Conservation (phyloP, 2,888 invertebrate species). For the Meiosimyza decipiens region DNA sequence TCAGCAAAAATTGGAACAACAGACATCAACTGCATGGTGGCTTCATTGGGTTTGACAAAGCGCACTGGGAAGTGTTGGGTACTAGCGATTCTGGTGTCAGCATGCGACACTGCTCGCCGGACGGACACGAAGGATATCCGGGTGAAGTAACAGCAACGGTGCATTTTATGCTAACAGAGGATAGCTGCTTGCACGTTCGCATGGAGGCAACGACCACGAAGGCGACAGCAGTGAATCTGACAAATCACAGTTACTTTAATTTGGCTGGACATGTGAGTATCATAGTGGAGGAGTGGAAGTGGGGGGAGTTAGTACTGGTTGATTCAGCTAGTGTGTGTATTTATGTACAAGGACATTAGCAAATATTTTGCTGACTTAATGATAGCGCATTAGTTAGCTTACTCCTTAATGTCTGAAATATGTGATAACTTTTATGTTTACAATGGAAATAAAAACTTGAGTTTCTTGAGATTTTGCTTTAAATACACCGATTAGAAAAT, state of each 20-base stretch:
- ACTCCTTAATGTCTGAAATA: too few relatives aligned
- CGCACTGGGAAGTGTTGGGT: constrained; percentile 72
- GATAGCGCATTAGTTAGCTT: not conserved
- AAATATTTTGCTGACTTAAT: not conserved
- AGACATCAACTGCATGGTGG: constrained; percentile 87
- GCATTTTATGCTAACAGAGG: constrained; percentile 76
- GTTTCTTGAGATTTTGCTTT: too few relatives aligned
- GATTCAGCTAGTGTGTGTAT: too few relatives aligned
- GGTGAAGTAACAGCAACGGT: constrained; percentile 81
- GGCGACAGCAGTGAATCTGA: constrained; percentile 86
- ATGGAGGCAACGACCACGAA: constrained; percentile 82
- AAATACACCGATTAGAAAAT: too few relatives aligned
- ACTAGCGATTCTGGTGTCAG: constrained; percentile 68
- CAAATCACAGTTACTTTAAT: constrained; percentile 92
- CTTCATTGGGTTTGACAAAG: constrained; percentile 83
- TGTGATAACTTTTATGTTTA: too few relatives aligned
- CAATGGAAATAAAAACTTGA: too few relatives aligned
- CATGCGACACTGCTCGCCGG: constrained; percentile 80
- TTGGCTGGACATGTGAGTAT: constrained; percentile 80
- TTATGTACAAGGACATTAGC: not conserved
- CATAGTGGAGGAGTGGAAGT: not conserved
- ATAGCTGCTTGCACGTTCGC: constrained; percentile 79
- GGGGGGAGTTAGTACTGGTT: too few relatives aligned
- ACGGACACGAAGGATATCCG: constrained; percentile 90
- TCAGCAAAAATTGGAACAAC: constrained; percentile 78